Percentiles rank a stretch among this genome's conserved stretches.
phyloP scores from a whole-genome alignment of 2,888 invertebrate species.

The Aleiodes testaceus region DNA sequence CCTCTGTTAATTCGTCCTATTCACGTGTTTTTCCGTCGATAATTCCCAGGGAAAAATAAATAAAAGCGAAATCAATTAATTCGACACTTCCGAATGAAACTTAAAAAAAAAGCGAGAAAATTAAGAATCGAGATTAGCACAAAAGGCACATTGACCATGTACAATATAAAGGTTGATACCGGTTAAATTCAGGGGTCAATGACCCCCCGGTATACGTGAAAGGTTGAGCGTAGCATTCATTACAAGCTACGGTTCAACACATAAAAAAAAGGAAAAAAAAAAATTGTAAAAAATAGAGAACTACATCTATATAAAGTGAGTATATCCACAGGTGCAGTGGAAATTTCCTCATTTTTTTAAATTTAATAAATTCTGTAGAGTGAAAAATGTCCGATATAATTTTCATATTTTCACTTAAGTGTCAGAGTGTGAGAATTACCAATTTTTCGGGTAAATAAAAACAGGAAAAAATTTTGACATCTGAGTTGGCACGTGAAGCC shows the following conservation, averaged over 20 bases:
- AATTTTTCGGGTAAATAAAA: conserved; percentile 10
- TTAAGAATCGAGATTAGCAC: not conserved
- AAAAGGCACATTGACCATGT: not conserved
- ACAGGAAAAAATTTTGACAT: too few species aligned
- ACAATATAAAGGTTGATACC: not conserved
- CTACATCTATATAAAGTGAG: not conserved
- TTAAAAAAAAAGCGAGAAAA: not conserved
- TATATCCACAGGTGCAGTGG: too few species aligned
- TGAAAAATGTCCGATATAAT: conserved; percentile 13
- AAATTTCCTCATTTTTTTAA: too few species aligned
- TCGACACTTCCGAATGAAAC: too few species aligned
- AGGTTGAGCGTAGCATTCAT: not conserved
- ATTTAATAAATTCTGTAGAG: not conserved
- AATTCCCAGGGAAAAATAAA: too few species aligned
- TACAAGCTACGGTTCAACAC: not conserved
- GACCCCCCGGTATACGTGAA: not conserved
- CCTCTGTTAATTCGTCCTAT: too few species aligned
- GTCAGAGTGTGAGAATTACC: too few species aligned
- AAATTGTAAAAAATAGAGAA: not conserved
- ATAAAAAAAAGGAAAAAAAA: not conserved
- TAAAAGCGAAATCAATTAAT: too few species aligned
- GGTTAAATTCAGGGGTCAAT: not conserved
- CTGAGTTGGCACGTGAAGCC: conserved; percentile 34
- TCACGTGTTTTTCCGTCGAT: too few species aligned
- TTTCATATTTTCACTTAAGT: conserved; percentile 12